phyloP scores from a whole-genome alignment of 2,113 vertebrate species.

The Odontophorus gujanensis region DNA sequence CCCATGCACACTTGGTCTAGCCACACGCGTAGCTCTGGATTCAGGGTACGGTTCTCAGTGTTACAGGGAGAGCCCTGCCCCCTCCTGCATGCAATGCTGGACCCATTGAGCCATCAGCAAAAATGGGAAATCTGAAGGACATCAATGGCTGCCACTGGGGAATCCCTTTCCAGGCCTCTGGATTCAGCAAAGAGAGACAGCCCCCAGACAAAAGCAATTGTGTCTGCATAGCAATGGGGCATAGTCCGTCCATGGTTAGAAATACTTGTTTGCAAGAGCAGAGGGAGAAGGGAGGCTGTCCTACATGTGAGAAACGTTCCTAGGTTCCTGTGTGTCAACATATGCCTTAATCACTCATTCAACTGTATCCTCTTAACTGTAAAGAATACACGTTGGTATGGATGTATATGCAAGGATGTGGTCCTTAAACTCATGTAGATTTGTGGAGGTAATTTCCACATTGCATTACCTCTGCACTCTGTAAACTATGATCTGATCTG shows the following conservation, averaged over 20 bases:
- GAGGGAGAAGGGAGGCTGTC: not conserved
- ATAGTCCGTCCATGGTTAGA: not conserved
- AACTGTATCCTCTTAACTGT: not conserved
- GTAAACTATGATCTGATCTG: rapidly evolving
- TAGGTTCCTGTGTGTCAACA: not conserved
- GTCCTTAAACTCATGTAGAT: not conserved
- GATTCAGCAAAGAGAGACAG: not conserved
- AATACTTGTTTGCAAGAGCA: not conserved
- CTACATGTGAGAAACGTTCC: not conserved
- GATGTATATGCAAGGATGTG: not conserved
- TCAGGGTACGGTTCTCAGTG: rapidly evolving
- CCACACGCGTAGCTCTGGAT: rapidly evolving
- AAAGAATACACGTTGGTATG: too few species aligned
- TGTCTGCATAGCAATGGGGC: rapidly evolving
- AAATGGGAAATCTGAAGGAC: not conserved
- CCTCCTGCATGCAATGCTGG: rapidly evolving
- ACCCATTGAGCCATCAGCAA: not conserved
- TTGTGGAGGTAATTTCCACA: rapidly evolving
- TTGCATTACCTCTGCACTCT: not conserved
- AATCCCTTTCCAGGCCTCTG: not conserved
- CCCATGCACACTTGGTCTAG: rapidly evolving
- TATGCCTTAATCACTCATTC: not conserved
- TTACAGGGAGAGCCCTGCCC: not conserved
- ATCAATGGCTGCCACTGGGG: not conserved
- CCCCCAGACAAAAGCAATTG: not conserved